Evolutionary conservation across 2,888 invertebrate species (phyloP).

Genomic region (Leptinotarsa haldemani): DNA sequence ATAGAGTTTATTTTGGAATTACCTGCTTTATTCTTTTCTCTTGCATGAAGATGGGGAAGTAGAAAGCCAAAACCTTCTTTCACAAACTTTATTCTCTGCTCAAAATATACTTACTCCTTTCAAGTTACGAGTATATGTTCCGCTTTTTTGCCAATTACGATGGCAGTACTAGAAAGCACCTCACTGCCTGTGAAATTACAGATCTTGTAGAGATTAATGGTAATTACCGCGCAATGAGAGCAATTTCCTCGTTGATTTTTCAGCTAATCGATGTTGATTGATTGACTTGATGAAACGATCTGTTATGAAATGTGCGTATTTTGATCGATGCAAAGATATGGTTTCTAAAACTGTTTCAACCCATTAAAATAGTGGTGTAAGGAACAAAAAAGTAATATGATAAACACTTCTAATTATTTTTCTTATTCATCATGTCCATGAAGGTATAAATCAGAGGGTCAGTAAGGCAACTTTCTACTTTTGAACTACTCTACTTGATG

Average conservation of each 20-base stretch:
- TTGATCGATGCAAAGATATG: neutral
- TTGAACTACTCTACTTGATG: neutral
- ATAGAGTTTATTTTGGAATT: too few relatives aligned
- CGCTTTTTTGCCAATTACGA: neutral
- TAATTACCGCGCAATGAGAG: slow-evolving; percentile 38
- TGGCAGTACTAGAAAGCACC: slow-evolving; percentile 2
- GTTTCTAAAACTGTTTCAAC: neutral
- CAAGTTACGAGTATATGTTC: neutral
- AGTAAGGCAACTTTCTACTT: too few relatives aligned
- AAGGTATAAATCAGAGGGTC: too few relatives aligned
- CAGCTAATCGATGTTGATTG: slow-evolving; percentile 27
- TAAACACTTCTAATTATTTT: neutral
- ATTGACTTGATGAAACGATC: neutral
- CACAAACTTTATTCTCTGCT: too few relatives aligned
- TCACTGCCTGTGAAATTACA: slow-evolving; percentile 45
- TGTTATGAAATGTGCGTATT: neutral
- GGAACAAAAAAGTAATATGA: neutral
- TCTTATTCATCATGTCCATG: too few relatives aligned
- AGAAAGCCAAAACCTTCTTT: too few relatives aligned
- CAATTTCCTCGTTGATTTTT: slow-evolving; percentile 38
- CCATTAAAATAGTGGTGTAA: neutral
- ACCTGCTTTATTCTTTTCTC: too few relatives aligned
- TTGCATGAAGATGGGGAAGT: too few relatives aligned
- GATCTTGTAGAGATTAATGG: slow-evolving; percentile 38
- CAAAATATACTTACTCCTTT: neutral